Evolutionary conservation across 2,113 vertebrate species (phyloP).

Genomic region (Triplophysa rosa): DNA sequence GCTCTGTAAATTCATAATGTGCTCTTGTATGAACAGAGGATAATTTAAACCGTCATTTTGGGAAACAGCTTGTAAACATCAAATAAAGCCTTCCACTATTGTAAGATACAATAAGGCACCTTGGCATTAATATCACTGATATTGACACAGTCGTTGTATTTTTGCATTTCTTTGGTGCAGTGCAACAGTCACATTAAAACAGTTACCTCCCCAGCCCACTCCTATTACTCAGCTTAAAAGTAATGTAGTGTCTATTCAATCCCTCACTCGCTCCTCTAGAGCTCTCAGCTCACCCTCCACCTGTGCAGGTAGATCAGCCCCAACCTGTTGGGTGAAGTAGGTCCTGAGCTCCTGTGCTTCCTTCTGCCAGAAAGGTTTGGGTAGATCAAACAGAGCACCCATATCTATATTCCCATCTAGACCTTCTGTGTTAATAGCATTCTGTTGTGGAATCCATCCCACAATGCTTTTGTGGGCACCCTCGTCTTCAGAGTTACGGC

Average conservation of each 20-base stretch:
- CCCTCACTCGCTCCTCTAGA: slow-evolving; percentile 77
- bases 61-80: slow-evolving; percentile 14
- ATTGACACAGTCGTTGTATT: background rate
- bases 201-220: slow-evolving; percentile 8
- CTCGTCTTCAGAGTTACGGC: slow-evolving; percentile 75
- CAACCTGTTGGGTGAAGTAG: slow-evolving; percentile 87
- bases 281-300: slow-evolving; percentile 80
- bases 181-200: slow-evolving; percentile 36
- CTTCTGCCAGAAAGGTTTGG: slow-evolving; percentile 78
- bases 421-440: slow-evolving; percentile 70
- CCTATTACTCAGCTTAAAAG: background rate
- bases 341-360: slow-evolving; percentile 79
- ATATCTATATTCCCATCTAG: slow-evolving; percentile 65
- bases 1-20: slow-evolving; percentile 8
- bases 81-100: background rate
- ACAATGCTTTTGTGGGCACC: slow-evolving; percentile 78
- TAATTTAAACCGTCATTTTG: slow-evolving; percentile 11
- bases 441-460: slow-evolving; percentile 72
- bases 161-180: slow-evolving; percentile 13
- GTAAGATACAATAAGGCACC: slow-evolving; percentile 30
- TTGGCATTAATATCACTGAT: background rate
- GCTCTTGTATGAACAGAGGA: background rate
- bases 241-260: slow-evolving; percentile 56
- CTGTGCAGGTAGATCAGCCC: slow-evolving; percentile 81
- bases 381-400: slow-evolving; percentile 72